Conservation (phyloP, 1,140 invertebrate species). For the Lasioglossum baleicum region DNA sequence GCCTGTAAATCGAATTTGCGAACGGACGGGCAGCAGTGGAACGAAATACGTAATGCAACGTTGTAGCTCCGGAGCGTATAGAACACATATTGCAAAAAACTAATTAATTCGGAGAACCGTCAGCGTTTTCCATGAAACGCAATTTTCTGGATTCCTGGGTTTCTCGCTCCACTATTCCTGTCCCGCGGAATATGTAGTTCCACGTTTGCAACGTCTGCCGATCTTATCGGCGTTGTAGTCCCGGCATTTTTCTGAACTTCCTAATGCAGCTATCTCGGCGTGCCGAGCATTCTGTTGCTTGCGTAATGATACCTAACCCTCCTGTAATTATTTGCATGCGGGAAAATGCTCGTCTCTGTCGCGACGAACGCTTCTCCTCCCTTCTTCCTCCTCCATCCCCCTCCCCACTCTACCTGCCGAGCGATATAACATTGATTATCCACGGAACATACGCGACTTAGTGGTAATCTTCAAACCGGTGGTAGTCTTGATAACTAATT, state of each 20-base stretch:
- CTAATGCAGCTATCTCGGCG: slow-evolving; percentile 5
- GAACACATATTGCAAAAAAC: neutral
- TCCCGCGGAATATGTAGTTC: neutral
- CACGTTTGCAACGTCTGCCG: neutral
- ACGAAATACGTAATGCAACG: neutral
- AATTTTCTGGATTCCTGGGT: neutral
- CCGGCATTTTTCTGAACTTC: neutral
- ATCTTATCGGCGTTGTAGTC: neutral
- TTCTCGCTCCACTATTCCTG: neutral
- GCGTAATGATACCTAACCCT: neutral
- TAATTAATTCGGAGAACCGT: neutral
- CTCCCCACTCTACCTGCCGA: too few species aligned
- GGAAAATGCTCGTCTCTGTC: neutral
- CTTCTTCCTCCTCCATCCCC: too few species aligned
- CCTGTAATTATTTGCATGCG: neutral
- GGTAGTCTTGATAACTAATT: slow-evolving; percentile 10
- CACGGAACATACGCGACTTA: neutral
- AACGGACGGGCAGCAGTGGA: too few species aligned
- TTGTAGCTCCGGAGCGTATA: neutral
- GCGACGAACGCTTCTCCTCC: too few species aligned
- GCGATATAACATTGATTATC: neutral
- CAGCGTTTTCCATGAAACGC: neutral
- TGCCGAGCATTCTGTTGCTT: neutral
- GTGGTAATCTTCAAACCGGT: too few species aligned
- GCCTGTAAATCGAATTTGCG: too few species aligned